Conservation (phyloP, 2,113 vertebrate genomes). For the Atlantisia rogersi region DNA sequence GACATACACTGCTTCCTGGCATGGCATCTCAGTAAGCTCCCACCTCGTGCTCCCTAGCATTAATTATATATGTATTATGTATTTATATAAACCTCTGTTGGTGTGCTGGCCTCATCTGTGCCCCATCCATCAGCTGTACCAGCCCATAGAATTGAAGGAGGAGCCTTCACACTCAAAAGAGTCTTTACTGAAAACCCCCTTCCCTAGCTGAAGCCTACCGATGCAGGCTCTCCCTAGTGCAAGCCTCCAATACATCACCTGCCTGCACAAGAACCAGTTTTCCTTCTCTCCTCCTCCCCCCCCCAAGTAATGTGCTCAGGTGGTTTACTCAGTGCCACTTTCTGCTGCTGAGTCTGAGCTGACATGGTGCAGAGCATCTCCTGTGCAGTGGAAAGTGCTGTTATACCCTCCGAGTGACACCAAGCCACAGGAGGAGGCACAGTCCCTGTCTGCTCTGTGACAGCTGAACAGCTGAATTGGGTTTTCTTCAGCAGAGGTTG, state of each 20-base stretch:
- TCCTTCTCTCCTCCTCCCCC: not conserved
- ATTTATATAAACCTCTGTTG: fast-evolving
- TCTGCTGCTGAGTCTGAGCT: not conserved
- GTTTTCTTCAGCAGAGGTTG: not conserved
- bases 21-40: not conserved
- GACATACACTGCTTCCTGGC: not conserved
- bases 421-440: not conserved
- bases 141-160: not conserved
- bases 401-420: not conserved
- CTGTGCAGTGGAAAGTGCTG: not conserved
- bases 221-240: not conserved
- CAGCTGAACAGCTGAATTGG: not conserved
- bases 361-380: not conserved
- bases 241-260: not conserved
- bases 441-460: not conserved
- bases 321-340: not conserved
- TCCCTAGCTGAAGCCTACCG: not conserved
- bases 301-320: not conserved
- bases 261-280: not conserved
- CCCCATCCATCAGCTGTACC: not conserved
- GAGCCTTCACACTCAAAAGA: not conserved
- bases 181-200: not conserved
- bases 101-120: not conserved
- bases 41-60: not conserved
- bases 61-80: not conserved